phyloP scores from a whole-genome alignment of 2,888 invertebrate species.

The Mamestra brassicae region DNA sequence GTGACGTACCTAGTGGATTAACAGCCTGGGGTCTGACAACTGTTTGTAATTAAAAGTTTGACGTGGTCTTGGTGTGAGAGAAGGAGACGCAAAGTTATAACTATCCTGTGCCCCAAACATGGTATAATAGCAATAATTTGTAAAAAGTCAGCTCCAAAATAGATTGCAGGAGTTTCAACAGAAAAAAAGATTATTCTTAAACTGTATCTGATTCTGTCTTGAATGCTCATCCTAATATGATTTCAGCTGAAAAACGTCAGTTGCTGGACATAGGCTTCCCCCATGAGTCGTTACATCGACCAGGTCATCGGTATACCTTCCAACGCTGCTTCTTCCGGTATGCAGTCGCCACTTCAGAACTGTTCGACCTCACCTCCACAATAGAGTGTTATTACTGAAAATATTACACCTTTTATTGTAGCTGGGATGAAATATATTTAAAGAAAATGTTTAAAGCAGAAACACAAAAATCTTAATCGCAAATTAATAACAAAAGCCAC shows the following conservation, averaged over 20 bases:
- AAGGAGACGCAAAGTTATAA: neutral
- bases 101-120: neutral
- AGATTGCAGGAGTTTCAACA: neutral
- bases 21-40: neutral
- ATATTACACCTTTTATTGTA: no score
- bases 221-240: no score
- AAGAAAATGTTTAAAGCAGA: neutral
- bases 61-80: neutral
- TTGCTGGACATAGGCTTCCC: no score
- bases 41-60: slow-evolving; percentile 4
- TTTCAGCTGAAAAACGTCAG: no score
- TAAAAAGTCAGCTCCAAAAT: neutral
- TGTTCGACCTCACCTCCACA: neutral
- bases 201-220: neutral
- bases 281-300: no score
- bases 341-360: no score
- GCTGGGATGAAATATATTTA: no score
- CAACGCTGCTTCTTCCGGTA: no score
- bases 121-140: neutral
- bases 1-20: neutral
- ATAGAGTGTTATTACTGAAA: neutral
- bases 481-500: neutral
- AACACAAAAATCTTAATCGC: neutral
- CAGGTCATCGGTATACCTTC: no score
- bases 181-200: no score